Evolutionary conservation across 2,888 invertebrate genomes (phyloP), one percentile per base, ranked within the genome.

Genomic region (Alcis repandata): DNA sequence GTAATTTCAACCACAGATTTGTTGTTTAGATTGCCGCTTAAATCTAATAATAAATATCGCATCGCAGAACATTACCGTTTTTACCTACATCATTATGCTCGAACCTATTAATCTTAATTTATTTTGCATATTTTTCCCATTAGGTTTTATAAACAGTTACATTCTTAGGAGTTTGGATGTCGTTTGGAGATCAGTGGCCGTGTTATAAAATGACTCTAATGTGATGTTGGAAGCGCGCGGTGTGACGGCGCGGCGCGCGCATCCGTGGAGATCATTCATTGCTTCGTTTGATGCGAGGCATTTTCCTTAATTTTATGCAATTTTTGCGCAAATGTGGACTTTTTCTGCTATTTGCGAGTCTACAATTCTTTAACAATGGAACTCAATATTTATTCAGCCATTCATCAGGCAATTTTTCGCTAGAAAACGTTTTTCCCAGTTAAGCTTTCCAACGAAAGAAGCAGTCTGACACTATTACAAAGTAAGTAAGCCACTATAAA

Each of bases 181-280:
- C 38, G 51, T 49, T 46, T 17, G 33, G 63, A 22, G 40, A 53
- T 22, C 69, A 60, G 58, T 59, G 60, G 58, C 67, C 65, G 71
- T 62, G 57, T 43, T 61, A 48, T 58, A 57, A 67, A 57, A 53
- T 45, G 46, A 49, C 49, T 41, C 45, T 52, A 60, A 38, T 65
- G 52, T 17, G 57, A 67, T 63, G 49, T 68, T 68, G 66, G 58
- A 65, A 51, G 49, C 68, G 48, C 15, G 60, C 49, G 63, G 65
- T 63, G 73, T 69, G 71, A 71, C 69, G 71, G 45, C 51, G 67
- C 49, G 59, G 67, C 49, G 59, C 63, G 66, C 60, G 67, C 68
- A 57, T 63, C 66, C 69, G 71, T 66, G 67, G 61, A 52, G 64
- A 68, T 65, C 64, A 63, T 58, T 69, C 64, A 63, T 58, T 69